phyloP scores from a whole-genome alignment of 2,797 vertebrate species.

The Scomberomorus guttatus region DNA sequence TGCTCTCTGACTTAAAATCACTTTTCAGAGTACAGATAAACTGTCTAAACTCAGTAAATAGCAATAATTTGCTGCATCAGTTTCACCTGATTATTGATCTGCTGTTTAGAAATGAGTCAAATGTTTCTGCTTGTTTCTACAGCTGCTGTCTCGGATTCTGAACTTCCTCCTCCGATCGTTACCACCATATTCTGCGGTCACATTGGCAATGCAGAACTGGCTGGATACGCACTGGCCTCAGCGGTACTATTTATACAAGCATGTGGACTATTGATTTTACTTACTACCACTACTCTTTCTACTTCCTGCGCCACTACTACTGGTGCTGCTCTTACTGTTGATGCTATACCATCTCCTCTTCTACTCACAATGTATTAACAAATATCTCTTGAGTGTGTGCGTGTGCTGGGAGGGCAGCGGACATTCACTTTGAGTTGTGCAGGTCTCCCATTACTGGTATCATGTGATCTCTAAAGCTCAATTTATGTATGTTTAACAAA shows the following conservation, averaged over 20 bases:
- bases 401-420: background rate
- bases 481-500: background rate
- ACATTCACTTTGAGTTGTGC: too few relatives aligned
- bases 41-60: background rate
- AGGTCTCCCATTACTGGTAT: background rate
- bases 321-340: background rate
- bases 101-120: background rate
- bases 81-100: constrained; percentile 12
- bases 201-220: constrained; percentile 83
- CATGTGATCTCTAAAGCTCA: background rate
- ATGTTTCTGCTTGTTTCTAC: constrained; percentile 50
- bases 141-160: constrained; percentile 84
- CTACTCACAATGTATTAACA: background rate
- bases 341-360: background rate
- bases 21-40: constrained; percentile 7
- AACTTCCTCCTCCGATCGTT: constrained; percentile 82
- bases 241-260: constrained; percentile 72
- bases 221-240: constrained; percentile 84
- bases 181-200: constrained; percentile 85
- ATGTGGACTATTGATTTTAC: background rate
- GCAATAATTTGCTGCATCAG: background rate
- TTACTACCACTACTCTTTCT: background rate
- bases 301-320: background rate
- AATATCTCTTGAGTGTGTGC: background rate
- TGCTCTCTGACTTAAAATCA: background rate